Conservation (phyloP, 1,140 invertebrate species). For the Apis dorsata region DNA sequence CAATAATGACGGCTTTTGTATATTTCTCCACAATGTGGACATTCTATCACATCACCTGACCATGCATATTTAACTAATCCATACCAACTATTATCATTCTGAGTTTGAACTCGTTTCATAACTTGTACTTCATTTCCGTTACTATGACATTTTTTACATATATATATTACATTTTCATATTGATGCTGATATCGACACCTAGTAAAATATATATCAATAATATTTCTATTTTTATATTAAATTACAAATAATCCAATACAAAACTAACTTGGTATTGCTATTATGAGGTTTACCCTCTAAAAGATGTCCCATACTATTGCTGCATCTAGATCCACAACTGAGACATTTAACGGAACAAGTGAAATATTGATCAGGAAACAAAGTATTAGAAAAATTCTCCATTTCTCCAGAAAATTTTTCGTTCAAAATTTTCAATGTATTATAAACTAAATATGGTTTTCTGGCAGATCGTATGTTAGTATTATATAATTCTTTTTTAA, state of each 20-base stretch:
- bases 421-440: constrained; percentile 87
- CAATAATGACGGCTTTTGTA: constrained; percentile 91
- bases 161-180: constrained; percentile 88
- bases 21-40: constrained; percentile 90
- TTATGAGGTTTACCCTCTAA: constrained; percentile 85
- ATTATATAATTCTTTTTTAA: constrained; percentile 83
- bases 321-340: constrained; percentile 87
- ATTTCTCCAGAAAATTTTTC: constrained; percentile 89
- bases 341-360: constrained; percentile 87
- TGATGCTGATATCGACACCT: constrained; percentile 88
- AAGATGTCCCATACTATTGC: constrained; percentile 88
- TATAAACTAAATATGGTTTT: constrained; percentile 84
- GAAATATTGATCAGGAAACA: constrained; percentile 91
- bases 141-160: constrained; percentile 84
- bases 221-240: background rate
- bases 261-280: constrained; percentile 78
- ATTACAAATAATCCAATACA: background rate
- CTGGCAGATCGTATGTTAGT: constrained; percentile 85
- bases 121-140: constrained; percentile 85
- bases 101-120: constrained; percentile 81
- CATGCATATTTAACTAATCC: constrained; percentile 89
- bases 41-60: constrained; percentile 91
- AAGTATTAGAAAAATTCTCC: constrained; percentile 80
- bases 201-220: background rate
- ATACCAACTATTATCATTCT: constrained; percentile 85